Evolutionary conservation across 2,888 invertebrate species (phyloP).

Genomic region (Nomada lathburiana): DNA sequence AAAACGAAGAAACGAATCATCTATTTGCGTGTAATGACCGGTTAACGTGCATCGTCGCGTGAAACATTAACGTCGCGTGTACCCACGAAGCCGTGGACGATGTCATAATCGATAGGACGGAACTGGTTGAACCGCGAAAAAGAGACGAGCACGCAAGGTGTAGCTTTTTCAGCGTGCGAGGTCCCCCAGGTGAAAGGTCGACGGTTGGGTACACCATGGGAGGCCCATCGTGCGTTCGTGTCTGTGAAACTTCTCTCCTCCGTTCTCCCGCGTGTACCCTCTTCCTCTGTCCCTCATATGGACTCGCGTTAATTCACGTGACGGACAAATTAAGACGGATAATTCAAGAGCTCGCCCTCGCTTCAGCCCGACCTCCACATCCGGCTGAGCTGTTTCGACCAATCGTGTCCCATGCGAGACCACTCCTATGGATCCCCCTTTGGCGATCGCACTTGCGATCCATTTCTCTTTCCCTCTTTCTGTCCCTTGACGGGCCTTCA

Average conservation of each 20-base stretch:
- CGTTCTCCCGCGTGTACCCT: conserved; percentile 23
- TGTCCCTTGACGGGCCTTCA: background rate
- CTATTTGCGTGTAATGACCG: background rate
- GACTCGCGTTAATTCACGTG: conserved; percentile 62
- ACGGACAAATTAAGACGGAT: conserved; percentile 69
- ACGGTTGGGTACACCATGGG: conserved; percentile 56
- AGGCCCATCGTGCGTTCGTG: conserved; percentile 48
- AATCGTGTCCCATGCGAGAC: conserved; percentile 48
- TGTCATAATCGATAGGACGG: conserved; percentile 43
- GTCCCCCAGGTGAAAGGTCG: conserved; percentile 52
- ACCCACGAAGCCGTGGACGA: conserved; percentile 22
- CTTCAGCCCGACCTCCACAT: conserved; percentile 67
- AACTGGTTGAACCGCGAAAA: conserved; percentile 12
- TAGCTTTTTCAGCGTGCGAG: conserved; percentile 33
- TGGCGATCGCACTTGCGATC: conserved; percentile 3
- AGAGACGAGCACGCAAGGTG: conserved; percentile 27
- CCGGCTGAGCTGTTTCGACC: conserved; percentile 59
- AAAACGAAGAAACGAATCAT: background rate
- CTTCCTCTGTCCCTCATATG: conserved; percentile 48
- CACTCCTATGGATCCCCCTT: conserved; percentile 56
- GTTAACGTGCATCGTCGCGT: background rate
- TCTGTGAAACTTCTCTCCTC: conserved; percentile 35
- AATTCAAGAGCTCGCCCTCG: conserved; percentile 66
- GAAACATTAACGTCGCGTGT: conserved; percentile 35
- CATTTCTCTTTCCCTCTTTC: background rate